Evolutionary conservation across 2,888 invertebrate species (phyloP), one percentile per base, ranked within the genome.

Genomic region (Eupithecia tripunctaria): DNA sequence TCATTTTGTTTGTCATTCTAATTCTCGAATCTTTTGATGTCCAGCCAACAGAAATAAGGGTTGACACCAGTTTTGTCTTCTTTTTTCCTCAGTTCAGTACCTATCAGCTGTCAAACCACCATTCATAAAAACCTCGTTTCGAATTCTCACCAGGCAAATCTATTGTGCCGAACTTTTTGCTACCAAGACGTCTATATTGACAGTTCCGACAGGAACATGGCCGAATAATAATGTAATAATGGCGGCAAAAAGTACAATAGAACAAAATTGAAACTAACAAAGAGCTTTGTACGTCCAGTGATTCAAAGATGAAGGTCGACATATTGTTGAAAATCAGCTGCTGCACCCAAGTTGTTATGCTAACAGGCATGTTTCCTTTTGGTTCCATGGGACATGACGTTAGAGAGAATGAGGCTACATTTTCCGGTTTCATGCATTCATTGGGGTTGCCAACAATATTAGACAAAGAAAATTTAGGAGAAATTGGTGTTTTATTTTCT

Each of bases 281-380:
- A 74, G 78, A 66, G 70, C 51, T 68, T 67, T 72, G 73, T 68
- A 74, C 69, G 73, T 76, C 70, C 75, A 70, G 77, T 75, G 77
- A 77, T 77, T 69, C 73, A 21, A 77, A 77, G 74, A 69, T 70
- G 77, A 77, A 80, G 80, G 79, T 76, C 75, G 75, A 38, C 68
- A 64, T 69, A 74, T 77, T 75, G 73, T 73, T 47, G 59, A 10
- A 27, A 25, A 27, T 70, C 72, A 60, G 63, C 71, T 69, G 70
- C 66, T 56, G 36, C 64, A 38, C 38, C 64, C 64, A 64, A 38
- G 64, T 64, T 41, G 64, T 25, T 51, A 25, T 56, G 56, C 64
- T 64, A 38, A 41, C 38, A 36, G 25, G 38, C 63, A 38, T 38
- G 38, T n/a, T 38, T 38, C 64, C 64, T 38, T 64, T 6, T 64